Evolutionary conservation across 92 coral and sea anemone genomes (phyloP).

Genomic region (Phenganax stokvisi): DNA sequence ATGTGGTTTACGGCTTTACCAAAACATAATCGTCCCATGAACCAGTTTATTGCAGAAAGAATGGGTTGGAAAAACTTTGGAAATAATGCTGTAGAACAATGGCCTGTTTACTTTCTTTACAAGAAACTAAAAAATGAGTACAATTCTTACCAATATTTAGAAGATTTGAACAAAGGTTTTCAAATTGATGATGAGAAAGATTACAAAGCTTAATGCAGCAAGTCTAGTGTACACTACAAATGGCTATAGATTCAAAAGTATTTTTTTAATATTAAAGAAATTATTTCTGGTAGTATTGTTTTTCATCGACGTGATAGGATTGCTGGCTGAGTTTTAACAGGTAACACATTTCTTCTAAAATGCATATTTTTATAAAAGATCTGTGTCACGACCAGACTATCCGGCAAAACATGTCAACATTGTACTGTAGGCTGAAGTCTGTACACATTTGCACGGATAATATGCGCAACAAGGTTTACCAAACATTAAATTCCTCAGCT

Average conservation of each 20-base stretch:
- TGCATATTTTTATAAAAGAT: too few relatives aligned
- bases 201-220: background rate
- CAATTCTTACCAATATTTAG: conserved; percentile 1
- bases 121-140: conserved; percentile 9
- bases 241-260: too few relatives aligned
- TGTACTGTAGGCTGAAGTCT: too few relatives aligned
- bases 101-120: conserved; percentile 3
- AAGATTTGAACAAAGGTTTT: conserved; percentile 2
- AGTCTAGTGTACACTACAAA: too few relatives aligned
- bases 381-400: too few relatives aligned
- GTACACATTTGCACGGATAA: too few relatives aligned
- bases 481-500: background rate
- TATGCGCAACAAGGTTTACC: background rate
- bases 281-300: too few relatives aligned
- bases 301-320: too few relatives aligned
- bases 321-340: too few relatives aligned
- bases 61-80: conserved; percentile 4
- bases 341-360: too few relatives aligned
- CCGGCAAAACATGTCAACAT: too few relatives aligned
- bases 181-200: background rate
- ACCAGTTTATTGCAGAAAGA: conserved; percentile 8
- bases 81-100: background rate
- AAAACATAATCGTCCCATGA: background rate
- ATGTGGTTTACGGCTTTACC: background rate
- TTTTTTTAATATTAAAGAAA: too few relatives aligned